Percentiles rank a stretch among this genome's conserved stretches.
Evolutionary conservation across 2,113 vertebrate genomes (phyloP).

Genomic region (Corythoichthys haematopterus): DNA sequence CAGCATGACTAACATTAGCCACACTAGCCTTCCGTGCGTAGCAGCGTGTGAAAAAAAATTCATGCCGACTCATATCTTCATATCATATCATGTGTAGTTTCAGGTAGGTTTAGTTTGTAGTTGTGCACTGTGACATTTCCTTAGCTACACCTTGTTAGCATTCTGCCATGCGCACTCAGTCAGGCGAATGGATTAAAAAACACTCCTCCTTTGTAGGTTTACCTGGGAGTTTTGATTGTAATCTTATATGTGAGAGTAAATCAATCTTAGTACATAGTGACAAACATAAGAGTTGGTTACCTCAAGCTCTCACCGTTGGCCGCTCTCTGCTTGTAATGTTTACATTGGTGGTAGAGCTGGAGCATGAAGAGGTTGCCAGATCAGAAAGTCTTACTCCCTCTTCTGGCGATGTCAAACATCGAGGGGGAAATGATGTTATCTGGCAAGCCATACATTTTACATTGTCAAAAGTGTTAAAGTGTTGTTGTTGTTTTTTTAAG

Average conservation of each 20-base stretch:
- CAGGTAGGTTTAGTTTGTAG: background rate
- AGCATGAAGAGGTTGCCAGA: conserved; percentile 42
- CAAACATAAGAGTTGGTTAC: conserved; percentile 20
- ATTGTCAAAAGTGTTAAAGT: too few relatives aligned
- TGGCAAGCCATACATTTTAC: conserved; percentile 7
- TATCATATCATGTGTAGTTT: background rate
- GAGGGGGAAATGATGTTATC: background rate
- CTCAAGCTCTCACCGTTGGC: conserved; percentile 2
- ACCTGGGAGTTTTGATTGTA: background rate
- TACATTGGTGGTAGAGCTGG: conserved; percentile 11
- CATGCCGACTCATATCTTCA: too few relatives aligned
- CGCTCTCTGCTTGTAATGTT: conserved; percentile 24
- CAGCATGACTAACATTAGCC: conserved; percentile 24
- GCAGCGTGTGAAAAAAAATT: background rate
- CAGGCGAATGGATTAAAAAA: conserved; percentile 5
- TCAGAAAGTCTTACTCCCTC: conserved; percentile 15
- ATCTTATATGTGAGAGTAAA: background rate
- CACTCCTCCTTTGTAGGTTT: background rate
- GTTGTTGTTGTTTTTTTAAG: too few relatives aligned
- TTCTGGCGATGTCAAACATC: background rate
- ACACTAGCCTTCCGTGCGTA: conserved; percentile 1
- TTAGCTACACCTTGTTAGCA: conserved; percentile 19
- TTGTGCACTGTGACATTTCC: background rate
- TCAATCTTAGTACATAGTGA: conserved; percentile 24
- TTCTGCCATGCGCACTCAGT: background rate